Evolutionary conservation across 2,888 invertebrate genomes (phyloP).

Genomic region (Andrena praecox): DNA sequence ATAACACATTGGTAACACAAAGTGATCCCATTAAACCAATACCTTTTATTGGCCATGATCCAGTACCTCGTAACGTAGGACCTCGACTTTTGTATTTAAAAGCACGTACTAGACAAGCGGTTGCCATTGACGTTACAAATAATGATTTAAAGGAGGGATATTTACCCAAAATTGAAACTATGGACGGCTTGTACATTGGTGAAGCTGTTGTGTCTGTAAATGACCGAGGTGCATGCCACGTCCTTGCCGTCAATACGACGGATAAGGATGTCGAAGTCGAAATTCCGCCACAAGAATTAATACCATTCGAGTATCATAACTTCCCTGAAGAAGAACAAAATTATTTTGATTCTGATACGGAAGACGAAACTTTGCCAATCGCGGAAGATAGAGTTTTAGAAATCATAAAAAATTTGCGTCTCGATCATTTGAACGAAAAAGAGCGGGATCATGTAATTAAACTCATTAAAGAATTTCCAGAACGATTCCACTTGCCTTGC

Average conservation of each 20-base stretch:
- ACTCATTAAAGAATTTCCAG: too few species aligned
- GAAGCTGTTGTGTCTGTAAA: constrained; percentile 18
- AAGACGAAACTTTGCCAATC: background rate
- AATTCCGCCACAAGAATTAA: constrained; percentile 5
- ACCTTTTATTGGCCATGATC: too few species aligned
- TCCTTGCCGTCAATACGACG: constrained; percentile 1
- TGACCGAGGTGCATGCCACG: background rate
- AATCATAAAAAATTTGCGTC: background rate
- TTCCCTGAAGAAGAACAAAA: background rate
- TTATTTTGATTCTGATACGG: background rate
- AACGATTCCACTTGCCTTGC: too few species aligned
- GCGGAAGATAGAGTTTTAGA: background rate
- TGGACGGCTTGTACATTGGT: background rate
- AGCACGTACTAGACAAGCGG: background rate
- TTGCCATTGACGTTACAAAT: background rate
- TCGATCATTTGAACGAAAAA: background rate
- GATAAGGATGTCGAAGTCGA: background rate
- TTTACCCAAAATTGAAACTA: background rate
- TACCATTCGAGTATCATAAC: constrained; percentile 5
- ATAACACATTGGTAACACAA: too few species aligned
- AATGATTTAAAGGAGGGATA: background rate
- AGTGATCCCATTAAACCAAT: too few species aligned
- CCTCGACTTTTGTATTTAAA: background rate
- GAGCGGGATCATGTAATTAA: background rate
- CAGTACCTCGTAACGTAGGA: too few species aligned